A percentile compares a stretch with the other conserved stretches of the same genome.
phyloP scores from a whole-genome alignment of 2,888 invertebrate genomes.

The Fragum whitleyi region DNA sequence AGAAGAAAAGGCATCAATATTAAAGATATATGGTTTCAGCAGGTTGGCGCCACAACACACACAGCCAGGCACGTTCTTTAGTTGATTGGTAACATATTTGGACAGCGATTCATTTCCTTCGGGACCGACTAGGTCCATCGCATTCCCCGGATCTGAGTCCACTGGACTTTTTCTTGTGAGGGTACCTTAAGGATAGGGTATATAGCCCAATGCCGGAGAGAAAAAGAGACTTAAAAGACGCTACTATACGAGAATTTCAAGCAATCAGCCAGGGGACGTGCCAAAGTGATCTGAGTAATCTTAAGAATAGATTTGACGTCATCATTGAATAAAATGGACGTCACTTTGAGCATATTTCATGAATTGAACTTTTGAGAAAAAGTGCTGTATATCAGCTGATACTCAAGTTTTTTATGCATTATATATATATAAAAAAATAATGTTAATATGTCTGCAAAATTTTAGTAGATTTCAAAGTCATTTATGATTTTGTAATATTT shows the following conservation, averaged over 20 bases:
- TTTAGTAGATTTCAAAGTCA: too few species aligned
- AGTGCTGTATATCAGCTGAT: too few species aligned
- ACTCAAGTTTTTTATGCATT: too few species aligned
- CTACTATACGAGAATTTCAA: slow-evolving; percentile 2
- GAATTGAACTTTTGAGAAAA: not conserved
- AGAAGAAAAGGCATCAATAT: not conserved
- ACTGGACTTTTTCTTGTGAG: slow-evolving; percentile 29
- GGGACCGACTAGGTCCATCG: too few species aligned
- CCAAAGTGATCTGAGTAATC: not conserved
- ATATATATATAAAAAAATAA: too few species aligned
- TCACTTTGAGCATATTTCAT: not conserved
- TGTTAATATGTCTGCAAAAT: too few species aligned
- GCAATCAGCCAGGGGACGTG: not conserved
- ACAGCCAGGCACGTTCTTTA: slow-evolving; percentile 9
- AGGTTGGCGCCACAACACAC: slow-evolving; percentile 13
- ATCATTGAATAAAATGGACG: slow-evolving; percentile 13
- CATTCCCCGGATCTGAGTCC: slow-evolving; percentile 28
- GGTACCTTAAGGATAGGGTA: slow-evolving; percentile 28
- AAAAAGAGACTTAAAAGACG: slow-evolving; percentile 19
- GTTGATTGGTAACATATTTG: not conserved
- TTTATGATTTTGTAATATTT: too few species aligned
- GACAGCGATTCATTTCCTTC: not conserved
- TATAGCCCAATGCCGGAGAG: slow-evolving; percentile 2
- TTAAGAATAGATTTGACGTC: not conserved
- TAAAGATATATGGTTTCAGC: slow-evolving; percentile 6